Base-by-base conservation (phyloP, 1,140 invertebrate species). In the Brachionus angularis region DNA sequence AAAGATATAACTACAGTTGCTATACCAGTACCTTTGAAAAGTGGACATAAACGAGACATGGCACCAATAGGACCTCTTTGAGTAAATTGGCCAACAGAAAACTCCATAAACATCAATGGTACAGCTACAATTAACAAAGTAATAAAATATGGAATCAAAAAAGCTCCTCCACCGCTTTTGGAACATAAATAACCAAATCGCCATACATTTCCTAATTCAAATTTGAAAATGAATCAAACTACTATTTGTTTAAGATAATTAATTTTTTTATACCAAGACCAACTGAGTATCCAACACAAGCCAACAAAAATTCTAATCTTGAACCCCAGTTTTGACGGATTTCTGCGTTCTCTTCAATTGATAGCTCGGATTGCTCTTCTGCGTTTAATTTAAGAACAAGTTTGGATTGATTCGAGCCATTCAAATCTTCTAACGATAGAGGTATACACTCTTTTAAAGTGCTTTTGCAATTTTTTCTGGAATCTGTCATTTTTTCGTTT, bases 101-200 rank as follows among this genome's bases (percentile, higher is more conserved):
- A 84, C 81, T 95, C 92, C 76, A 96, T 89, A 31, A 94, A 85
- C 80, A 96, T 95, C 46, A 97, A 84, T 1, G 94, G 93, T 33
- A 95, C 87, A 10, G 92, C 93, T 77, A 95, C 91, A 73, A 96
- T 82, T 31, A 95, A 82, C 76, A 96, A 82, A 92, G 96, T 96
- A 36, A 93, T 86, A 75, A 90, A 86, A 82, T 95, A 96, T n/a
- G 94, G 93, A 76, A 97, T 94, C 36, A 97, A 86, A 79, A 97
- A 96, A 1, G 93, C 93, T 76, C 91, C 91, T 81, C 91, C 91
- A 61, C 91, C 91, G 81, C 93, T 93, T 79, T 93, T 89, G 82
- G 93, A 91, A 78, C 91, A 93, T 47, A 94, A 82, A 78, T 93
- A 93, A 8, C 91, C 91, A 83, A 95, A 67, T 18, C 62, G 39